Evolutionary conservation across 2,113 vertebrate species (phyloP), one percentile per base, ranked within the genome.

Genomic region (Alouatta palliata): DNA sequence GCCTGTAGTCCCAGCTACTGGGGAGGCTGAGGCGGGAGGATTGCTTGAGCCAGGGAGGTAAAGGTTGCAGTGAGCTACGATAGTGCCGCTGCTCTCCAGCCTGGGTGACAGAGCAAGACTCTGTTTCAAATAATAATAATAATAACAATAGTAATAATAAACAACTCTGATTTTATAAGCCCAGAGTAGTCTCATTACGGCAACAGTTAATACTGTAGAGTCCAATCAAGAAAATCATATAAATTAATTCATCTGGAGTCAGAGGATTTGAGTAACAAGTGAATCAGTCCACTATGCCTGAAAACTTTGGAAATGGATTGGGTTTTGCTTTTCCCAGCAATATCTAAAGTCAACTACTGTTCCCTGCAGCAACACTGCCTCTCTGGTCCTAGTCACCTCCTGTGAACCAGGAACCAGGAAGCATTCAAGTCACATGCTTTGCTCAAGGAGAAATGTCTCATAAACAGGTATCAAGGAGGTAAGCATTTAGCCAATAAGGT

Each of bases 391-490:
- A n/a, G 61, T 87, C 76, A 90, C 64, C 54, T 77, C 54, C 23
- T 54, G 13, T 70, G 75, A 96, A 87, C 81, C 47, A 90, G 47
- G 75, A 96, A 87, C 81, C 47, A 90, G 47, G 54, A 96, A 66
- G 47, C 75, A 95, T 80, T 87, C 12, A 73, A 61, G 76, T 79
- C 52, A 79, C 43, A 40, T n/a, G n/a, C 64, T 90, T 54, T 90
- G 45, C 35, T 89, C 84, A 70, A 94, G 91, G 54, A 92, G 71
- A 92, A 94, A 92, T 84, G 43, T 35, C 80, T 86, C 58, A 80
- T 81, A 70, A 83, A 89, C 25, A 64, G 54, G 85, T 56, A 49
- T 93, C n/a, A 83, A 52, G 61, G 25, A 85, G 54, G 49, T 83
- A 92, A 58, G 35, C 19, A 71, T 52, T 70, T 88, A 93, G 82